Percentiles rank a stretch among this genome's conserved stretches.
Evolutionary conservation across 2,888 invertebrate species (phyloP).

Genomic region (Linnaemya vulpina): DNA sequence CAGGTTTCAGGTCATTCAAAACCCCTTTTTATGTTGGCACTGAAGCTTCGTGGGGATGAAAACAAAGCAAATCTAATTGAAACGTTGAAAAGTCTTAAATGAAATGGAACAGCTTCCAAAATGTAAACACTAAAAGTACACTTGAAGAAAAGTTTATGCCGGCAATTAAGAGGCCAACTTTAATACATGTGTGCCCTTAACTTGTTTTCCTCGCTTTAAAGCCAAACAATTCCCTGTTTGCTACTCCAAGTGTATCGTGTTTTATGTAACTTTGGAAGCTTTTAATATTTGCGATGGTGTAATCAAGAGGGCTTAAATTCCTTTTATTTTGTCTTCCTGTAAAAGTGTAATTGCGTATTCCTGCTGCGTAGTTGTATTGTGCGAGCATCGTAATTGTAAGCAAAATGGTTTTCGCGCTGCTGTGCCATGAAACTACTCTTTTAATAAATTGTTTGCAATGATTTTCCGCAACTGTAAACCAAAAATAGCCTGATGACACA

Average conservation of each 20-base stretch:
- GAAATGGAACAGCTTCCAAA: neutral
- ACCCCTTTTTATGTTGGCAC: slow-evolving; percentile 46
- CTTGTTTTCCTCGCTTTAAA: no score
- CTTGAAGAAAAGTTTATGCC: slow-evolving; percentile 8
- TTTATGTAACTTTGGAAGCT: neutral
- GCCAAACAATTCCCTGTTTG: no score
- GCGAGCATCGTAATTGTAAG: neutral
- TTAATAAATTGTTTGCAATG: slow-evolving; percentile 33
- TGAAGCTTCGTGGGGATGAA: slow-evolving; percentile 44
- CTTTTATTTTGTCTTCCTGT: neutral
- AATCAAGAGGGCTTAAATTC: neutral
- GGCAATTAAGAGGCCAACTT: no score
- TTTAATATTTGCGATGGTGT: slow-evolving; percentile 7
- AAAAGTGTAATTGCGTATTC: slow-evolving; percentile 18
- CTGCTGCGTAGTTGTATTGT: neutral
- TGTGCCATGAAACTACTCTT: slow-evolving; percentile 1
- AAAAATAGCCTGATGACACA: neutral
- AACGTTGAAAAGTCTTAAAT: neutral
- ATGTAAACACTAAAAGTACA: slow-evolving; percentile 9
- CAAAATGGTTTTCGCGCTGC: slow-evolving; percentile 4
- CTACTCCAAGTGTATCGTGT: neutral
- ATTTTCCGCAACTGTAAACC: neutral
- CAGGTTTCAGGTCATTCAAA: slow-evolving; percentile 49
- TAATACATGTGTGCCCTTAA: no score
- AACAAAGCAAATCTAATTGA: slow-evolving; percentile 50